Conservation (phyloP, 2,113 vertebrate genomes). For the Scortum barcoo region DNA sequence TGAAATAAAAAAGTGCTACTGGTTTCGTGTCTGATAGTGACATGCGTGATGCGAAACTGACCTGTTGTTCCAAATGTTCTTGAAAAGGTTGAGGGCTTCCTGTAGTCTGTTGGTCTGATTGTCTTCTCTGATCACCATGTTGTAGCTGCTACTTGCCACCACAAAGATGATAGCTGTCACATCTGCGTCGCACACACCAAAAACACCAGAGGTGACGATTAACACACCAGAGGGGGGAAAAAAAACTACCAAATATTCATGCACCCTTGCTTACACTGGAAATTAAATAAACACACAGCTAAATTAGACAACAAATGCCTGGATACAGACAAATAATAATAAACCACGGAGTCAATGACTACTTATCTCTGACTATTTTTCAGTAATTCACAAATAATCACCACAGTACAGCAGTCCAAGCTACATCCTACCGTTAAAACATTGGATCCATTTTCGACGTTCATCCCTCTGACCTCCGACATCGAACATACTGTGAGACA, state of each 20-base stretch:
- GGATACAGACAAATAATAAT: not conserved
- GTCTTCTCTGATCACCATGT: slow-evolving; percentile 99
- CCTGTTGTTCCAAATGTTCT: slow-evolving; percentile 99
- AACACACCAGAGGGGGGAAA: not conserved
- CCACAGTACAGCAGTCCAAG: not conserved
- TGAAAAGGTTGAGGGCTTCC: slow-evolving; percentile 99
- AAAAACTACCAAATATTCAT: slow-evolving; percentile 11
- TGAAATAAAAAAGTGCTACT: not conserved
- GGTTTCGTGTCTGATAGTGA: not conserved
- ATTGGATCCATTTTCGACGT: slow-evolving; percentile 99
- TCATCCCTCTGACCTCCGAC: slow-evolving; percentile 98
- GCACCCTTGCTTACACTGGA: not conserved
- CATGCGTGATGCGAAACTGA: slow-evolving; percentile 49
- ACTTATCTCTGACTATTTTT: not conserved
- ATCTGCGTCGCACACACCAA: slow-evolving; percentile 78
- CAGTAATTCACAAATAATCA: not conserved
- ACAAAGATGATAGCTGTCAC: slow-evolving; percentile 99
- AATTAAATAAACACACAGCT: not conserved
- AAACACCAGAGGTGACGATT: not conserved
- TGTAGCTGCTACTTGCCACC: slow-evolving; percentile 99
- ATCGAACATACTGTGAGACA: slow-evolving; percentile 93
- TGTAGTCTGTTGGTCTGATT: slow-evolving; percentile 99
- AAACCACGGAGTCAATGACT: not conserved
- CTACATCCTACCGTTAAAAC: slow-evolving; percentile 93
- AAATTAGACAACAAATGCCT: not conserved